Percentiles rank a stretch among this genome's conserved stretches.
Evolutionary conservation across 2,113 vertebrate genomes (phyloP).

Genomic region (Sclerurus mexicanus): DNA sequence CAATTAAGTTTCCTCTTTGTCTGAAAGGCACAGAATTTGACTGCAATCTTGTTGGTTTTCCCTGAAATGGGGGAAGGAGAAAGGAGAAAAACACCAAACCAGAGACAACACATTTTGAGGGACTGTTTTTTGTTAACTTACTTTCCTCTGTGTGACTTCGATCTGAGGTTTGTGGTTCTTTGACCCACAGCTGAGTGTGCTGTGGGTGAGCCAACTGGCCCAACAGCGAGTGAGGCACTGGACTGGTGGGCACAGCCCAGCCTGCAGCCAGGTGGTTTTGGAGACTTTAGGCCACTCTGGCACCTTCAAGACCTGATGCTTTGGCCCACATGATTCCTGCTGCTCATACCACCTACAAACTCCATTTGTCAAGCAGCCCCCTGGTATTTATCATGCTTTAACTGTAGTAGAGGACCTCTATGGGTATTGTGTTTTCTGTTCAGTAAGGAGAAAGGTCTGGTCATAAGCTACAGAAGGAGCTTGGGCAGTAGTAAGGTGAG

Average conservation of each 20-base stretch:
- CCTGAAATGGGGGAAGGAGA: neutral
- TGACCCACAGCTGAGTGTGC: neutral
- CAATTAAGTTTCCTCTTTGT: conserved; percentile 54
- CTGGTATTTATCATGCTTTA: neutral
- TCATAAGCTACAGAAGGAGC: neutral
- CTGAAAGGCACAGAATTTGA: conserved; percentile 11
- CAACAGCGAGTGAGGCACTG: accelerated
- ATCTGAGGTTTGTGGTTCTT: neutral
- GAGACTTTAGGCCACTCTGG: neutral
- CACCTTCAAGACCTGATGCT: neutral
- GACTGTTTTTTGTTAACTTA: neutral
- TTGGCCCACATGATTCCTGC: neutral
- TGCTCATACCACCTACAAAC: neutral
- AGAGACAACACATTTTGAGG: neutral
- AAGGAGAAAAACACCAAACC: neutral
- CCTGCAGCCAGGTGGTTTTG: neutral
- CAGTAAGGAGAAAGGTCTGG: neutral
- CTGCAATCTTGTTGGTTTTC: neutral
- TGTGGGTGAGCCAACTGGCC: neutral
- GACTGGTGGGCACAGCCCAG: neutral
- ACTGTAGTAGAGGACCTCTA: neutral
- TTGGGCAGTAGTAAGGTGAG: neutral
- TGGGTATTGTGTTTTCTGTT: neutral
- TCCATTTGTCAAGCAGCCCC: neutral
- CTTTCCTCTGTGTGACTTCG: neutral